A percentile compares a stretch with the other conserved stretches of the same genome.
phyloP scores from a whole-genome alignment of 2,113 vertebrate species.

The Donacobius atricapilla region DNA sequence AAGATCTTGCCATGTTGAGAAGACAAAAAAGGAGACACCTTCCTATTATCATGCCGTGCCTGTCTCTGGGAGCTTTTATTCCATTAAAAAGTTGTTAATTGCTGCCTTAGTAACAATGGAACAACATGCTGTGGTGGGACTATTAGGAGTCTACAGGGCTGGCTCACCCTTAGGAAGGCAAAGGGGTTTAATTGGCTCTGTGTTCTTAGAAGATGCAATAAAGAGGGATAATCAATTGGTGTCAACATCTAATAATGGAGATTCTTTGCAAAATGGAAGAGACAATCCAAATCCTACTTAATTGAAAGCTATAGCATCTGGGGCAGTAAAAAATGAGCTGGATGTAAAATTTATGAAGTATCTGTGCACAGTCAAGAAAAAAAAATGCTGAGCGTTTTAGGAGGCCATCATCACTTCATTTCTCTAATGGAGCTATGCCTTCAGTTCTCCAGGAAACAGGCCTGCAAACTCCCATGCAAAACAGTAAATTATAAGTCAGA shows the following conservation, averaged over 20 bases:
- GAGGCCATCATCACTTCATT: background rate
- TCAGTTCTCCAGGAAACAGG: constrained; percentile 35
- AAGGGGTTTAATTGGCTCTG: constrained; percentile 60
- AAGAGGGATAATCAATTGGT: constrained; percentile 37
- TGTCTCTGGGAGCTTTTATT: constrained; percentile 58
- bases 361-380: background rate
- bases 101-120: constrained; percentile 69
- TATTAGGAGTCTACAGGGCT: constrained; percentile 22
- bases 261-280: background rate
- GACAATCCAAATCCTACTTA: constrained; percentile 3
- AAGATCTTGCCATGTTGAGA: background rate
- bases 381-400: background rate
- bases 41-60: constrained; percentile 41
- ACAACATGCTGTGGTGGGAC: constrained; percentile 52
- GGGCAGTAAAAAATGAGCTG: background rate
- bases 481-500: background rate
- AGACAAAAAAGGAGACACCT: constrained; percentile 24
- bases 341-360: background rate
- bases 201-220: constrained; percentile 48
- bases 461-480: constrained; percentile 32
- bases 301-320: background rate
- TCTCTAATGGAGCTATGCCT: background rate
- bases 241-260: constrained; percentile 30
- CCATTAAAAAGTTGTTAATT: constrained; percentile 72
- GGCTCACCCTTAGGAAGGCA: constrained; percentile 39